These are phyloP conservation scores for Callipepla californica DNA, from an alignment of 2,113 vertebrate genomes.

Conservation along the genomic window DNA sequence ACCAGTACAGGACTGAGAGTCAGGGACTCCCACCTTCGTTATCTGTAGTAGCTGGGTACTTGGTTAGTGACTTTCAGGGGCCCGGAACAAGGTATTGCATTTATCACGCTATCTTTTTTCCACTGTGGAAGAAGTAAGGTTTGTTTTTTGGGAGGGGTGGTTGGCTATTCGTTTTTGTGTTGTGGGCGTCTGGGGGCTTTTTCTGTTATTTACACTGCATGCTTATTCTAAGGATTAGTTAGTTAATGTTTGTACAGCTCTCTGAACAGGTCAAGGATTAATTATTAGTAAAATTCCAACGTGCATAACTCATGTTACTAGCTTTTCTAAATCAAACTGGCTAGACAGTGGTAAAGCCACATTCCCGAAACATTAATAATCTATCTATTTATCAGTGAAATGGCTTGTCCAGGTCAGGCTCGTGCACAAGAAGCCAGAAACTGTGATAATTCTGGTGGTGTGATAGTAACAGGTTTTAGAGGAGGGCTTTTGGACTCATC, in stretches of 20 bases:
- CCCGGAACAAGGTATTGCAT: not conserved
- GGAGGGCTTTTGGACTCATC: not conserved
- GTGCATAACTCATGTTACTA: conserved; percentile 31
- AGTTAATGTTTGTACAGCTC: conserved; percentile 59
- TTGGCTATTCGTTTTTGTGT: not conserved
- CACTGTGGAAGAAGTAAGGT: not conserved
- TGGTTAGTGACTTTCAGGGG: not conserved
- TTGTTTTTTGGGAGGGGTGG: not conserved
- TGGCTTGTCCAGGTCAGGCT: not conserved
- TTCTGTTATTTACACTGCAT: not conserved
- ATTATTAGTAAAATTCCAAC: conserved; percentile 63
- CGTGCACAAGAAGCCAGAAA: not conserved
- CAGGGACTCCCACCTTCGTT: not conserved
- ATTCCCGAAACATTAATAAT: conserved; percentile 55
- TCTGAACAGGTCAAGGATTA: conserved; percentile 53
- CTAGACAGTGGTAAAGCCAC: conserved; percentile 51
- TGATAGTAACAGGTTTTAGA: not conserved
- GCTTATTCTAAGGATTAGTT: conserved; percentile 46
- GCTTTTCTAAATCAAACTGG: conserved; percentile 8
- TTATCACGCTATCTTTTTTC: not conserved
- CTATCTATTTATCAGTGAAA: not conserved
- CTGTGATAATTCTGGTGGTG: not conserved
- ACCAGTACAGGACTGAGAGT: not conserved
- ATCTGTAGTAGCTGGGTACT: not conserved
- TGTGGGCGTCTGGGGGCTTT: not conserved